A percentile compares a stretch with the other conserved stretches of the same genome.
These are phyloP conservation scores for Drosophila nigrodunni DNA, from an alignment of 1,140 invertebrate species.

Conservation along the genomic window DNA sequence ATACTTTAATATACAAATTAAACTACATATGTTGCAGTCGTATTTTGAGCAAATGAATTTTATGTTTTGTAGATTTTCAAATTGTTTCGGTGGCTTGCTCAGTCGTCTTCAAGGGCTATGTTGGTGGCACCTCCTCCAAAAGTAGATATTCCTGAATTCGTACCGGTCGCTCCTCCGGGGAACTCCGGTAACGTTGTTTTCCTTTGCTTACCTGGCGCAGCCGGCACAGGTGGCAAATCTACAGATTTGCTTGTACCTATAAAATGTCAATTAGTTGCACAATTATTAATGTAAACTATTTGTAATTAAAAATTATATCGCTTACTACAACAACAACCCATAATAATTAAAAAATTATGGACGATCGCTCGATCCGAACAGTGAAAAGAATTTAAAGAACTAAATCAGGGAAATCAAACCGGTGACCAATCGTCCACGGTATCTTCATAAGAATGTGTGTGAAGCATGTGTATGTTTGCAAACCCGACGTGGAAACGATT, in stretches of 20 bases:
- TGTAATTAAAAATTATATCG: slow-evolving; percentile 15
- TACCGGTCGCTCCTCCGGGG: slow-evolving; percentile 8
- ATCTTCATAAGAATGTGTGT: slow-evolving; percentile 18
- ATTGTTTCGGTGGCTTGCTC: not conserved
- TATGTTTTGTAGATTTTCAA: not conserved
- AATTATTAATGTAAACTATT: slow-evolving; percentile 23
- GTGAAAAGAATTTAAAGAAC: slow-evolving; percentile 64
- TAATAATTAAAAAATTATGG: slow-evolving; percentile 29
- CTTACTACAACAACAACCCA: slow-evolving; percentile 78
- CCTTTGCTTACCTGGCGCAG: slow-evolving; percentile 53
- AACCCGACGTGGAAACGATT: slow-evolving; percentile 59
- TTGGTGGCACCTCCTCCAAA: slow-evolving; percentile 50
- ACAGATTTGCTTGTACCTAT: slow-evolving; percentile 72
- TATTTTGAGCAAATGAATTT: not conserved
- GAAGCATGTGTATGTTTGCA: slow-evolving; percentile 39
- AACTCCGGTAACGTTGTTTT: slow-evolving; percentile 61
- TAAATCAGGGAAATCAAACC: slow-evolving; percentile 75
- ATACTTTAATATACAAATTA: not conserved
- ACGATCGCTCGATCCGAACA: slow-evolving; percentile 21
- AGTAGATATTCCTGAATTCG: slow-evolving; percentile 30
- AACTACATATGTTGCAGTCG: not conserved
- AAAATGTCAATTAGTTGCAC: slow-evolving; percentile 3
- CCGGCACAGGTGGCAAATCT: slow-evolving; percentile 69
- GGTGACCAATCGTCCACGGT: slow-evolving; percentile 65
- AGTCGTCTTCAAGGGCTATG: slow-evolving; percentile 60